Conservation (phyloP, 2,797 vertebrate species). For the Xerus rutilus region DNA sequence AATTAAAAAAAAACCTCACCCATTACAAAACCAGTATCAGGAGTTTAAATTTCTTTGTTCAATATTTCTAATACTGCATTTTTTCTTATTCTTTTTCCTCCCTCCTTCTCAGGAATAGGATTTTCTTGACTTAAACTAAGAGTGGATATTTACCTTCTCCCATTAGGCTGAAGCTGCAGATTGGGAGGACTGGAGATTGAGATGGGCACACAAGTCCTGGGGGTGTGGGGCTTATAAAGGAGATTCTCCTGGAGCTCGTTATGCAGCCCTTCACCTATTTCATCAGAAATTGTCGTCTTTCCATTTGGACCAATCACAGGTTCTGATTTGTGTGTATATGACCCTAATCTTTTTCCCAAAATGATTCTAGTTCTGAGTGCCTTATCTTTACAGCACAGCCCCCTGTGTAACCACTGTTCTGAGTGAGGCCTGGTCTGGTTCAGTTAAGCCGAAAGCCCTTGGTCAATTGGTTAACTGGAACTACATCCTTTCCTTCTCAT, state of each 20-base stretch:
- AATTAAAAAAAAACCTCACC: neutral
- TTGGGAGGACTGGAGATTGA: neutral
- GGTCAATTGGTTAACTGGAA: slow-evolving; percentile 77
- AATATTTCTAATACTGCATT: slow-evolving; percentile 12
- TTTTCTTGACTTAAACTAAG: slow-evolving; percentile 50
- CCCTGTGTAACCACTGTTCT: slow-evolving; percentile 48
- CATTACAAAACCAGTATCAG: neutral
- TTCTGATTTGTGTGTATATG: slow-evolving; percentile 61
- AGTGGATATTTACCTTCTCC: neutral
- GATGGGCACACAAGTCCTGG: neutral
- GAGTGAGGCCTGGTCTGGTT: slow-evolving; percentile 60
- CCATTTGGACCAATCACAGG: slow-evolving; percentile 51
- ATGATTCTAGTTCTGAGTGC: slow-evolving; percentile 70
- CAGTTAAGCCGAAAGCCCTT: slow-evolving; percentile 73
- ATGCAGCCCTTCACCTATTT: neutral
- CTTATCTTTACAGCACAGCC: slow-evolving; percentile 81
- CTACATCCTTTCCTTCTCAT: slow-evolving; percentile 64
- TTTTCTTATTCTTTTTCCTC: neutral
- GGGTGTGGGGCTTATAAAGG: neutral
- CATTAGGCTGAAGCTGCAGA: neutral
- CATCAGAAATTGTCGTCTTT: slow-evolving; percentile 53
- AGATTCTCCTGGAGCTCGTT: slow-evolving; percentile 42
- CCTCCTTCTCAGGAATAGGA: neutral
- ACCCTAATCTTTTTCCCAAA: slow-evolving; percentile 76
- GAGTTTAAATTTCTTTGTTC: slow-evolving; percentile 50